Conservation (phyloP, 2,797 vertebrate species). For the Scleropages formosus region DNA sequence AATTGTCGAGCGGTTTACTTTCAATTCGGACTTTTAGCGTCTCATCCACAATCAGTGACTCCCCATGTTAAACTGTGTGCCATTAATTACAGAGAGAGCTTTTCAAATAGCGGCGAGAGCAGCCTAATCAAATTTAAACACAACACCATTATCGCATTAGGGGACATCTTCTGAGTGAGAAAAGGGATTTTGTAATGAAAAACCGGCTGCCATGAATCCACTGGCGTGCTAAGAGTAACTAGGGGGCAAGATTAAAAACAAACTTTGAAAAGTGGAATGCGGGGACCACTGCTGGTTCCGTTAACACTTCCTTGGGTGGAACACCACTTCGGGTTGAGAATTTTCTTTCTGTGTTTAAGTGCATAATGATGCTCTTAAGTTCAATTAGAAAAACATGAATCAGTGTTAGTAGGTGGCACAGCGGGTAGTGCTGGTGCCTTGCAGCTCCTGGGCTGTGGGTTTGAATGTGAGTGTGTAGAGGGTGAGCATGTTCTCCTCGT, state of each 20-base stretch:
- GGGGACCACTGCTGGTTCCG: not conserved
- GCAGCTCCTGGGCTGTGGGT: too few relatives aligned
- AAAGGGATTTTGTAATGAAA: conserved; percentile 13
- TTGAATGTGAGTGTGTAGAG: too few relatives aligned
- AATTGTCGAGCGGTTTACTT: not conserved
- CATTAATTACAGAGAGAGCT: conserved; percentile 17
- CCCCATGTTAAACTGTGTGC: conserved; percentile 24
- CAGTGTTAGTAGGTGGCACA: too few relatives aligned
- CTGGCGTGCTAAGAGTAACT: conserved; percentile 11
- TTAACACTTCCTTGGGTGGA: not conserved
- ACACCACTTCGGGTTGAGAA: too few relatives aligned
- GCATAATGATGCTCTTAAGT: too few relatives aligned
- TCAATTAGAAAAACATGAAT: too few relatives aligned
- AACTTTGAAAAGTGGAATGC: not conserved
- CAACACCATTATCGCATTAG: conserved; percentile 24
- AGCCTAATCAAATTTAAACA: conserved; percentile 32
- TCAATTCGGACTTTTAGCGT: not conserved
- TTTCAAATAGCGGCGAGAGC: conserved; percentile 26
- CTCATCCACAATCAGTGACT: conserved; percentile 19
- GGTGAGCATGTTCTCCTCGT: too few relatives aligned
- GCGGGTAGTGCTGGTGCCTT: too few relatives aligned
- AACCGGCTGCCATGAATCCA: not conserved
- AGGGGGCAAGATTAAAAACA: conserved; percentile 7
- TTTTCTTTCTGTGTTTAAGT: too few relatives aligned
- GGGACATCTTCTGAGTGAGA: conserved; percentile 9